Percentiles rank a stretch among this genome's conserved stretches.
phyloP scores from a whole-genome alignment of 2,888 invertebrate species.

The Mantis religiosa region DNA sequence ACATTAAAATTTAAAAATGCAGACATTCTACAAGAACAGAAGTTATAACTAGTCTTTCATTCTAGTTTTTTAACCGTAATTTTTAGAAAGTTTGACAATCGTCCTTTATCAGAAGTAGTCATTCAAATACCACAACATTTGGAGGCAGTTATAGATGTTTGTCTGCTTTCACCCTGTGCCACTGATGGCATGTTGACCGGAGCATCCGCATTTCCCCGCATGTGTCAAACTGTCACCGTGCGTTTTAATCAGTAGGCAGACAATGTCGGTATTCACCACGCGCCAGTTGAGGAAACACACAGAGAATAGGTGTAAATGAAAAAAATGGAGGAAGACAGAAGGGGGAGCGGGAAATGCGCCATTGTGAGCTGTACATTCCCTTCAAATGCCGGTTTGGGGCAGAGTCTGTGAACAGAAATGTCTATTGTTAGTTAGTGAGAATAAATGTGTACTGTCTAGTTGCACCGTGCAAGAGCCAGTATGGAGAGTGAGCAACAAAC shows the following conservation, averaged over 20 bases:
- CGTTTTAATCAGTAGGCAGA: neutral
- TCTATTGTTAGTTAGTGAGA: neutral
- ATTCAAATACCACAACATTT: too few relatives aligned
- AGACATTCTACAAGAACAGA: too few relatives aligned
- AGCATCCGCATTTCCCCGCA: neutral
- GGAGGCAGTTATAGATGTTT: neutral
- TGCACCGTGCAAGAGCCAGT: neutral
- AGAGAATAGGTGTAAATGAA: neutral
- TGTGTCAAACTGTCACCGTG: neutral
- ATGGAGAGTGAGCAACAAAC: neutral
- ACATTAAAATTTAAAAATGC: too few relatives aligned
- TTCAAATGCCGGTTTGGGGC: neutral
- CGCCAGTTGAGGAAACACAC: neutral
- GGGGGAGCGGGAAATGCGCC: neutral
- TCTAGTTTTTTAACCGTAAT: too few relatives aligned
- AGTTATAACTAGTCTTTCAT: too few relatives aligned
- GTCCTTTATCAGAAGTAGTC: too few relatives aligned
- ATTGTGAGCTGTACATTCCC: neutral
- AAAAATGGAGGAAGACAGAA: neutral
- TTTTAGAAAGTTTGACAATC: too few relatives aligned
- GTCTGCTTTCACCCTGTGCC: neutral
- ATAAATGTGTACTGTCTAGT: neutral
- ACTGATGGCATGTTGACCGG: neutral
- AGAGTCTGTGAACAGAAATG: neutral
- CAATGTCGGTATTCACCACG: neutral